A percentile compares a stretch with the other conserved stretches of the same genome.
phyloP scores from a whole-genome alignment of 2,888 invertebrate genomes.

The Mythimna impura region DNA sequence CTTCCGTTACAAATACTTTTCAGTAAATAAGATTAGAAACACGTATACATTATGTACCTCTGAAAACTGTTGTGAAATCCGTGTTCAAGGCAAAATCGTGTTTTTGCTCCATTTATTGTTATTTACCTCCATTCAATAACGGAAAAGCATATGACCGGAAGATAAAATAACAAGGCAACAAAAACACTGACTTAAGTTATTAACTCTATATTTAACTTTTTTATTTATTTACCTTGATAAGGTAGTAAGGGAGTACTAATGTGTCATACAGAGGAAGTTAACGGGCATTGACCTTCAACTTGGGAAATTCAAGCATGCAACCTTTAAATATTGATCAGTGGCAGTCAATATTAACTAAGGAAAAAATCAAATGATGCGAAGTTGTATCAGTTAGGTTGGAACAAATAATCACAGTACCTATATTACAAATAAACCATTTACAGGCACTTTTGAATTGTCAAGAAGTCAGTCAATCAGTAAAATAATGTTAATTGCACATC shows the following conservation, averaged over 20 bases:
- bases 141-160: conserved; percentile 25
- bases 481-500: too few species aligned
- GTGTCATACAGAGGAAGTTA: conserved; percentile 23
- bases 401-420: too few species aligned
- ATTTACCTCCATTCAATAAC: conserved; percentile 7
- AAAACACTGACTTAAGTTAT: neutral
- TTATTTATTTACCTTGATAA: conserved; percentile 22
- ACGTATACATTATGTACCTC: too few species aligned
- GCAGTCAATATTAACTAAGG: too few species aligned
- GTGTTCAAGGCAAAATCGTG: conserved; percentile 5
- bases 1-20: too few species aligned
- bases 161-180: conserved; percentile 17
- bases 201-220: conserved; percentile 5
- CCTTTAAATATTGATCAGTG: conserved; percentile 8
- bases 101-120: conserved; percentile 19
- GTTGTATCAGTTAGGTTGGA: too few species aligned
- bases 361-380: too few species aligned
- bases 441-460: too few species aligned
- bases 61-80: neutral
- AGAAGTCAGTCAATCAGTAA: too few species aligned
- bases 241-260: conserved; percentile 11
- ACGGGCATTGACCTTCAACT: conserved; percentile 10
- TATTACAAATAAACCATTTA: too few species aligned
- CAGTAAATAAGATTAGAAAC: neutral
- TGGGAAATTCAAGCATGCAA: neutral